phyloP scores from a whole-genome alignment of 2,113 vertebrate species.

The Ptilonorhynchus violaceus region DNA sequence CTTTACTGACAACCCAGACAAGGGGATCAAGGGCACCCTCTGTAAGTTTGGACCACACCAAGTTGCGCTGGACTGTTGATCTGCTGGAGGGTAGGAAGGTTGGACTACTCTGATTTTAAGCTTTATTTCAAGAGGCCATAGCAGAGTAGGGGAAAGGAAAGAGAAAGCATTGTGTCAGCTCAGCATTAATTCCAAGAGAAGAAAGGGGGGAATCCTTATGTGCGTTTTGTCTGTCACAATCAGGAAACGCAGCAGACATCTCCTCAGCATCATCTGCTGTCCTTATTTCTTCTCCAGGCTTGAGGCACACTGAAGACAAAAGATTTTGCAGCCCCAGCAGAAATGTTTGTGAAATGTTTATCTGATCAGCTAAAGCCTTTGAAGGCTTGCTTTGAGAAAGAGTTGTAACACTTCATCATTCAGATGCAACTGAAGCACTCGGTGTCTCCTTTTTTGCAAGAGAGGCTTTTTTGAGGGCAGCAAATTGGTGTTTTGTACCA shows the following conservation, averaged over 20 bases:
- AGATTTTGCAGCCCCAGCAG: slow-evolving; percentile 53
- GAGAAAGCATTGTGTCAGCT: not conserved
- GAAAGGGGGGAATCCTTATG: not conserved
- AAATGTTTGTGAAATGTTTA: slow-evolving; percentile 54
- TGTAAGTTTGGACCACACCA: not conserved
- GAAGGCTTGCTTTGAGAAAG: slow-evolving; percentile 52
- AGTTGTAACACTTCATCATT: slow-evolving; percentile 55
- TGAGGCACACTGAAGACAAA: not conserved
- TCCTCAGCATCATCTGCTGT: slow-evolving; percentile 43
- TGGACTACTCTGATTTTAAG: not conserved
- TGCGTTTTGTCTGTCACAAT: not conserved
- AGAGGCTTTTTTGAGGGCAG: not conserved
- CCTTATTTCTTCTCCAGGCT: not conserved
- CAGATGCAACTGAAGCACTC: not conserved
- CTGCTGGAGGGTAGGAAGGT: not conserved
- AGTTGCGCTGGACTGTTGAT: not conserved
- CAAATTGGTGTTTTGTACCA: not conserved
- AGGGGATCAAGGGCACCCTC: fast-evolving
- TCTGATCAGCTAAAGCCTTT: slow-evolving; percentile 48
- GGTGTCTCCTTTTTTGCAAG: not conserved
- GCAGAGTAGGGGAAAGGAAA: not conserved
- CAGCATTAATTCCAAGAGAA: not conserved
- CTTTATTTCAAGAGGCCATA: not conserved
- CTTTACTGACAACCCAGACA: not conserved
- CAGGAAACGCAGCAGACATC: slow-evolving; percentile 57